Evolutionary conservation across 1,140 invertebrate genomes (phyloP).

Genomic region (Drosophila truncata): DNA sequence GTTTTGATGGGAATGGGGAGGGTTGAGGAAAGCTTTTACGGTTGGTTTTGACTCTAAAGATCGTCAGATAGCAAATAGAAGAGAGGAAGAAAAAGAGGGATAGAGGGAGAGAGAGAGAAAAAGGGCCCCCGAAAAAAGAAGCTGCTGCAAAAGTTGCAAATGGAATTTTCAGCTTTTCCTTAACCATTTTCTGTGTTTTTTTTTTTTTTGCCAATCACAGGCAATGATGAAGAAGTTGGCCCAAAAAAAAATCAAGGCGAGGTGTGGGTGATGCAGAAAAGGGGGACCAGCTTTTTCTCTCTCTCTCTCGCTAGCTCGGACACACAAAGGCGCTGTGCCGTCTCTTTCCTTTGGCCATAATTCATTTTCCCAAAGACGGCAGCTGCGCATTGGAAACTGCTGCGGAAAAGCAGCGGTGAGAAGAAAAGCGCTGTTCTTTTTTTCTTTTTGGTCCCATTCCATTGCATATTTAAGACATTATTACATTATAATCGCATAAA

Average conservation of each 20-base stretch:
- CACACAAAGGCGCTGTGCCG: not conserved
- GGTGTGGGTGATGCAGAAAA: not conserved
- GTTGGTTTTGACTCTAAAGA: constrained; percentile 11
- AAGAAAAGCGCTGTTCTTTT: constrained; percentile 6
- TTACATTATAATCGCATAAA: constrained; percentile 85
- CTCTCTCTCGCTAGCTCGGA: not conserved
- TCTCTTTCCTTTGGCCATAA: constrained; percentile 39
- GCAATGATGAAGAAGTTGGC: constrained; percentile 45
- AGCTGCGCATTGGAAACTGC: constrained; percentile 69
- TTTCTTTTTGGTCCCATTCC: constrained; percentile 14
- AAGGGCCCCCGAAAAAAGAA: constrained; percentile 1
- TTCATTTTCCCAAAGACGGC: constrained; percentile 66
- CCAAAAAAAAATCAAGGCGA: constrained; percentile 38
- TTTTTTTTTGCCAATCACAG: constrained; percentile 73
- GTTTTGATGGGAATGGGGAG: constrained; percentile 3
- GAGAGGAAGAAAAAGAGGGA: not conserved
- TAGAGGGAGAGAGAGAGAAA: not conserved
- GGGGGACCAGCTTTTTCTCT: constrained; percentile 11
- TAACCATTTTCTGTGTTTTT: constrained; percentile 28
- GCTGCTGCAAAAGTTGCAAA: constrained; percentile 39
- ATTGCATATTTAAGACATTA: constrained; percentile 82
- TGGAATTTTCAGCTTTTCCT: constrained; percentile 32
- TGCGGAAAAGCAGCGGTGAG: constrained; percentile 22
- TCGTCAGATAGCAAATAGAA: constrained; percentile 38
- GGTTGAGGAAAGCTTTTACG: not conserved